Conservation (phyloP, 2,888 invertebrate genomes). For the Nomada lathburiana region DNA sequence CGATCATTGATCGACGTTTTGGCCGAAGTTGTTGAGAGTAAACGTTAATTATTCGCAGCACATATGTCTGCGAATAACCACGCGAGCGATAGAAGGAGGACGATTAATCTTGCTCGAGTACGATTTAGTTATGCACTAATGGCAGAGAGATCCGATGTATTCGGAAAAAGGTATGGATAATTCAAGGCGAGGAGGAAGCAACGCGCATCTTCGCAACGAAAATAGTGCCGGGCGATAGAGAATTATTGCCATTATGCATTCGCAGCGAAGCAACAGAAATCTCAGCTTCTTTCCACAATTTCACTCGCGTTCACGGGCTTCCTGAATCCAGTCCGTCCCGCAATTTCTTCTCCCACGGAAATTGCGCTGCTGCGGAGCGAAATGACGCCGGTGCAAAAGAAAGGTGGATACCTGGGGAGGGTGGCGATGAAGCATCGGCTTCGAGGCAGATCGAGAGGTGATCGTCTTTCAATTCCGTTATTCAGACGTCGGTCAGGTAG, state of each 20-base stretch:
- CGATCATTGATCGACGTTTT: conserved; percentile 12
- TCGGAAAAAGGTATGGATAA: neutral
- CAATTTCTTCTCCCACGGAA: conserved; percentile 29
- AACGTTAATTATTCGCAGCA: conserved; percentile 16
- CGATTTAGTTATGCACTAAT: neutral
- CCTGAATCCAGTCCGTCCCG: neutral
- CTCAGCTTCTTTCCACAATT: no score
- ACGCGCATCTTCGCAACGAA: no score
- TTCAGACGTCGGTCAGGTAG: conserved; percentile 57
- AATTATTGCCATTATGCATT: no score
- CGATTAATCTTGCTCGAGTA: conserved; percentile 1
- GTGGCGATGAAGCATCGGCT: conserved; percentile 17
- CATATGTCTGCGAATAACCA: neutral
- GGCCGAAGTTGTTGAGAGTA: neutral
- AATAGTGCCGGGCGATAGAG: no score
- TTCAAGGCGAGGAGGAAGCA: no score
- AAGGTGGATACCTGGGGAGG: neutral
- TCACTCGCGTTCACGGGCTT: no score
- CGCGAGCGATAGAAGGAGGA: neutral
- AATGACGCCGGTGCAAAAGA: conserved; percentile 43
- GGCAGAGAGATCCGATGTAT: neutral
- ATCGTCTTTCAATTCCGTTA: conserved; percentile 72
- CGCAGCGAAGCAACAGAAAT: no score
- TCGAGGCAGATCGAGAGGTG: conserved; percentile 43
- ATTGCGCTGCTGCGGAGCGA: conserved; percentile 58